These are phyloP conservation scores for Perodicticus potto DNA, from an alignment of 2,797 vertebrate genomes.

Conservation along the genomic window DNA sequence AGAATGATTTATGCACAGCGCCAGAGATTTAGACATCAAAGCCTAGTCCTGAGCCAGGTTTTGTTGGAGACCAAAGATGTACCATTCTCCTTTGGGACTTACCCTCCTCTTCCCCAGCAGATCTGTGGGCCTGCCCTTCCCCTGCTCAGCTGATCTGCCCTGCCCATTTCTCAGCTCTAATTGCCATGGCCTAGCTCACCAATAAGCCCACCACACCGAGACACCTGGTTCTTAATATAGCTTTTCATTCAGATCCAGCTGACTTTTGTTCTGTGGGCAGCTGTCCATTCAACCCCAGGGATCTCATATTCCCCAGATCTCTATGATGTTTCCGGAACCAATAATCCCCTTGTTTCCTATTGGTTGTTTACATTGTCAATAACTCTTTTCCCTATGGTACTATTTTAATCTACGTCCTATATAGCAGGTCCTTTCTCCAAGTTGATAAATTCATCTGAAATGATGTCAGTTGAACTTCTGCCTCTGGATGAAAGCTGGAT, in stretches of 20 bases:
- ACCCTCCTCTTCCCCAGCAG: background rate
- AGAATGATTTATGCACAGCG: background rate
- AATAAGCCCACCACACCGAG: background rate
- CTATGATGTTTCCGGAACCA: background rate
- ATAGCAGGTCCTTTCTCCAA: background rate
- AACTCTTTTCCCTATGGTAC: background rate
- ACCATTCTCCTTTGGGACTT: background rate
- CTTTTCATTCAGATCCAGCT: background rate
- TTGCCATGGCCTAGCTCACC: background rate
- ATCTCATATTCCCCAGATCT: background rate
- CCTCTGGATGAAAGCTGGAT: background rate
- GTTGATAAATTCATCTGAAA: slow-evolving; percentile 3
- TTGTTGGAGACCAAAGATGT: background rate
- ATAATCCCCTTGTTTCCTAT: background rate
- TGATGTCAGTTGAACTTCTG: slow-evolving; percentile 27
- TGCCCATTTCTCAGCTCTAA: background rate
- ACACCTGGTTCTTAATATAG: background rate
- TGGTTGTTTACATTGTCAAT: background rate
- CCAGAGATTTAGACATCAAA: background rate
- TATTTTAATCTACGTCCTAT: background rate
- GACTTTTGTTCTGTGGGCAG: background rate
- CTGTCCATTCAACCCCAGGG: background rate
- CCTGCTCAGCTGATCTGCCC: background rate
- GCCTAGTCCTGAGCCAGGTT: background rate
- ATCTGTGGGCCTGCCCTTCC: background rate